Evolutionary conservation across 2,113 vertebrate genomes (phyloP).

Genomic region (Sceloporus tristichus): DNA sequence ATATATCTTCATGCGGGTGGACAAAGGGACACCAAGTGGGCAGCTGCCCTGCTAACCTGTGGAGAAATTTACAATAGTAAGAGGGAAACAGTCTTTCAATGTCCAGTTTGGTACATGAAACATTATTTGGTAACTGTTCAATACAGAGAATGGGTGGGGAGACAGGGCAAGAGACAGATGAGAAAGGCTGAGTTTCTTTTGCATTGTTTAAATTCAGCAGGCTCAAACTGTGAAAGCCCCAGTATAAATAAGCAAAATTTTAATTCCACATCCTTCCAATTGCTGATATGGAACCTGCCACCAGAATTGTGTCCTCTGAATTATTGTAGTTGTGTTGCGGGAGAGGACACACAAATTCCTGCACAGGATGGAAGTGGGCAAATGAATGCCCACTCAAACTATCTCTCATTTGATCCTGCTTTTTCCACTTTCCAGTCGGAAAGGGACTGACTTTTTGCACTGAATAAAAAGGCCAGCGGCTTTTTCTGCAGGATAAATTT

Average conservation of each 20-base stretch:
- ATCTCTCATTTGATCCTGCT: not conserved
- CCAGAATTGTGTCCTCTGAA: not conserved
- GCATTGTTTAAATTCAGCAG: not conserved
- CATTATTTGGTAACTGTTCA: not conserved
- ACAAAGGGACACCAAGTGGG: not conserved
- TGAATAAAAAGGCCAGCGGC: not conserved
- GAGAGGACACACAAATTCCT: not conserved
- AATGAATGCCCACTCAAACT: not conserved
- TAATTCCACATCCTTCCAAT: not conserved
- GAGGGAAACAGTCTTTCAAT: not conserved
- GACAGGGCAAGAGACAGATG: too few relatives aligned
- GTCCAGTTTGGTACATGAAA: not conserved
- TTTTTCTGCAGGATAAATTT: not conserved
- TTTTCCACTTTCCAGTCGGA: too few relatives aligned
- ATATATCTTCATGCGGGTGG: slow-evolving; percentile 35
- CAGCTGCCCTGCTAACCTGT: not conserved
- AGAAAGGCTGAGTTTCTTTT: not conserved
- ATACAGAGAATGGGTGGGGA: not conserved
- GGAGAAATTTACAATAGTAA: not conserved
- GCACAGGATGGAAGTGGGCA: not conserved
- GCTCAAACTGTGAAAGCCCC: not conserved
- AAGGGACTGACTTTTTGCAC: not conserved
- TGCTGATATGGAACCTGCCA: not conserved
- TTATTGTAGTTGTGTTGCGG: too few relatives aligned
- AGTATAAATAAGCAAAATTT: not conserved